Evolutionary conservation across 2,113 vertebrate genomes (phyloP).

Genomic region (Sorex araneus): DNA sequence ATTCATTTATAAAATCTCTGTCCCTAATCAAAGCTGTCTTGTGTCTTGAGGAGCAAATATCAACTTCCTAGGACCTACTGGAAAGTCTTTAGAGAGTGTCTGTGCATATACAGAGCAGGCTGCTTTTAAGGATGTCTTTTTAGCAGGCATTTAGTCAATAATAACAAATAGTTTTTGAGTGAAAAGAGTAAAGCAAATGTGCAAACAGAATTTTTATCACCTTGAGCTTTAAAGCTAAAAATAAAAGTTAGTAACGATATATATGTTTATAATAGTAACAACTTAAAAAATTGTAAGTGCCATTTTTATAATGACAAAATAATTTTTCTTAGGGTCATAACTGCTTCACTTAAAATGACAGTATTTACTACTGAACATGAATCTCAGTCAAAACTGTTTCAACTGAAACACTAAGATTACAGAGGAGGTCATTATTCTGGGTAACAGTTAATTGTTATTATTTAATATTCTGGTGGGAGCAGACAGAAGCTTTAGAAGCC

Average conservation of each 20-base stretch:
- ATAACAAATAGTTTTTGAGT: background rate
- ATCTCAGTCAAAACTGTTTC: conserved; percentile 65
- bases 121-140: background rate
- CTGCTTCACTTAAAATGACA: conserved; percentile 48
- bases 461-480: background rate
- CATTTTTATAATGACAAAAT: background rate
- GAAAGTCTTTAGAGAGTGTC: too few relatives aligned
- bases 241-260: conserved; percentile 1
- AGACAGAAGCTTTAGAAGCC: background rate
- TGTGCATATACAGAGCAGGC: rapidly evolving
- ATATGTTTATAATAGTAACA: background rate
- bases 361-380: conserved; percentile 28
- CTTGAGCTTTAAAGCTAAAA: too few relatives aligned
- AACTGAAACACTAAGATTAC: conserved; percentile 22
- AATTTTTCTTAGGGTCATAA: conserved; percentile 56
- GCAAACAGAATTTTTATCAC: background rate
- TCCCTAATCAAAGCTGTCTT: too few relatives aligned
- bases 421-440: background rate
- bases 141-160: background rate
- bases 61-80: background rate
- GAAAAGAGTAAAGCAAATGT: background rate
- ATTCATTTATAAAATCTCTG: background rate
- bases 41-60: background rate
- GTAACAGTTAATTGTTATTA: background rate
- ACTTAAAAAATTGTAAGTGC: background rate